Conservation (phyloP, 2,797 vertebrate species). For the Carapus acus region DNA sequence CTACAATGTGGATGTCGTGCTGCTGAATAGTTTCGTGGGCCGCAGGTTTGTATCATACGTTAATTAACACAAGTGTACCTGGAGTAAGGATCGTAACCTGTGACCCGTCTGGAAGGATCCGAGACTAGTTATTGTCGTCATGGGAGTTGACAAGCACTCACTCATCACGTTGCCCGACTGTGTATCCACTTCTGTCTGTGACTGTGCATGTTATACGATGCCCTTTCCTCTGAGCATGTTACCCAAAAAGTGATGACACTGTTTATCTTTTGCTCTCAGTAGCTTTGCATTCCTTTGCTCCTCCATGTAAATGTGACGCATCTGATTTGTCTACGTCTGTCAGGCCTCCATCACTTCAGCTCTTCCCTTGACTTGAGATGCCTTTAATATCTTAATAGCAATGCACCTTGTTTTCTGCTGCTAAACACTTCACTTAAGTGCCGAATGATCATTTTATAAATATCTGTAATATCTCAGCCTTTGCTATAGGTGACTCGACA, state of each 20-base stretch:
- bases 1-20: constrained; percentile 2
- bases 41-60: too few species aligned
- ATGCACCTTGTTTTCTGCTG: constrained; percentile 41
- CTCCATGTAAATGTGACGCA: background rate
- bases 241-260: background rate
- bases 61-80: too few species aligned
- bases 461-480: constrained; percentile 11
- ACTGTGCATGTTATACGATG: too few species aligned
- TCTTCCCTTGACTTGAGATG: constrained; percentile 15
- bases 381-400: constrained; percentile 27
- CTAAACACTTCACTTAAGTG: constrained; percentile 54
- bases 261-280: constrained; percentile 8
- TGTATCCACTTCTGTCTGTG: too few species aligned
- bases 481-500: background rate
- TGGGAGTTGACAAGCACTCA: too few species aligned
- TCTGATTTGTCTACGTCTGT: background rate
- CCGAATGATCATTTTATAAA: constrained; percentile 28
- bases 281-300: constrained; percentile 7
- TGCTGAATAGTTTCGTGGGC: constrained; percentile 4
- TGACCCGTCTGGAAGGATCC: too few species aligned
- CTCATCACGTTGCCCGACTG: too few species aligned
- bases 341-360: background rate
- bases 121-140: too few species aligned
- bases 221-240: too few species aligned
- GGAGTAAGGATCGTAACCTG: too few species aligned